Evolutionary conservation across 2,113 vertebrate species (phyloP), one percentile per base, ranked within the genome.

Genomic region (Pelusios castaneus): DNA sequence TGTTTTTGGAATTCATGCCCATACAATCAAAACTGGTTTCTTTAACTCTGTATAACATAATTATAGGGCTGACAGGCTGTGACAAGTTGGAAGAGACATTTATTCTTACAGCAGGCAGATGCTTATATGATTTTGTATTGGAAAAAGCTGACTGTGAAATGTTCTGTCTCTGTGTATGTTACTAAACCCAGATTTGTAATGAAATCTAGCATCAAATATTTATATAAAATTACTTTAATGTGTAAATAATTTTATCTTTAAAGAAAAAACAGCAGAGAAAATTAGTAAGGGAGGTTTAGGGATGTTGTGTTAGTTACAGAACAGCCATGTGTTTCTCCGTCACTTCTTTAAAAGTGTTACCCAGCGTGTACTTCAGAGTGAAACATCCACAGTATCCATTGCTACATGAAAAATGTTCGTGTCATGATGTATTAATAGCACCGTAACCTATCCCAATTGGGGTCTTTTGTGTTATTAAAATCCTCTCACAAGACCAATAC

Each of bases 41-140:
- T 95, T 96, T 95, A 96, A 92, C 87, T 87, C 83, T 16, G 6
- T 38, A 76, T 89, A 96, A 79, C 84, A 45, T 96, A 97, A 97
- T 96, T 97, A 95, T 92, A 97, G 96, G 93, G 90, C 89, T 97
- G 97, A 96, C 94, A 95, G 91, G 90, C 94, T 95, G 89, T 96
- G 92, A 96, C 89, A 95, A 94, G 96, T 93, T 96, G 92, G 90
- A 91, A 80, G 96, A 96, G 94, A 96, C 22, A 0, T 96, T 98
- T 96, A 96, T 96, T 97, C 91, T 91, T 92, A 89, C 81, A 97
- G 94, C 79, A 73, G 0, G 88, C 89, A 95, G 97, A 95, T 80
- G 60, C 94, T 93, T 93, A 93, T 93, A 96, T 97, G 96, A 96
- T 94, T 96, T 95, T 91, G 92, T 96, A 96, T 94, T 96, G 97